Evolutionary conservation across 2,888 invertebrate species (phyloP).

Genomic region (Dolichopus griseipennis): DNA sequence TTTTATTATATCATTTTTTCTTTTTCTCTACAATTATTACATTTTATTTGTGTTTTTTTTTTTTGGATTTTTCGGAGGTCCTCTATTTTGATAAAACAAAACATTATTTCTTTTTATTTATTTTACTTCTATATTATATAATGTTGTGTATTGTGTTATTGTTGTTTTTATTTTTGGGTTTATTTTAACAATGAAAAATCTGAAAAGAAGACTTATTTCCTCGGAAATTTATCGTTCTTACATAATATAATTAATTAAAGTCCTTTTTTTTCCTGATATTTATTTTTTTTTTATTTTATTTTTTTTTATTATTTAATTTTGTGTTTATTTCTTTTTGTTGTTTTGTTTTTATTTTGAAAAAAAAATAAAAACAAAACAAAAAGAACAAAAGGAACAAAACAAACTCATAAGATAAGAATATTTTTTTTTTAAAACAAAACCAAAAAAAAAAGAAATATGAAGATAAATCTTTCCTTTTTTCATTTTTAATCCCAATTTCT

Average conservation of each 20-base stretch:
- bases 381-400: too few relatives aligned
- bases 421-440: too few relatives aligned
- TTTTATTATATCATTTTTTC: not conserved
- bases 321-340: not conserved
- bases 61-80: not conserved
- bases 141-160: not conserved
- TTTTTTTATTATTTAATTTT: not conserved
- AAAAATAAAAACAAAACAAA: not conserved
- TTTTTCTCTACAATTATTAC: not conserved
- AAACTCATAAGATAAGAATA: too few relatives aligned
- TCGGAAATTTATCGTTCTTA: slow-evolving; percentile 1
- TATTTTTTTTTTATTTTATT: not conserved
- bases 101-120: slow-evolving; percentile 6
- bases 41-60: not conserved
- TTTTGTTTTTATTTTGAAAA: not conserved
- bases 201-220: slow-evolving; percentile 1
- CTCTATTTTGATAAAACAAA: not conserved
- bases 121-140: not conserved
- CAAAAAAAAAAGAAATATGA: not conserved
- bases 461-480: not conserved
- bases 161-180: not conserved
- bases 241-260: slow-evolving; percentile 3
- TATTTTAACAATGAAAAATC: slow-evolving; percentile 6
- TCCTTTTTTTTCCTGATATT: not conserved
- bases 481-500: slow-evolving; percentile 3